A percentile compares a stretch with the other conserved stretches of the same genome.
Evolutionary conservation across 1,140 invertebrate species (phyloP).

Genomic region (Myzus persicae): DNA sequence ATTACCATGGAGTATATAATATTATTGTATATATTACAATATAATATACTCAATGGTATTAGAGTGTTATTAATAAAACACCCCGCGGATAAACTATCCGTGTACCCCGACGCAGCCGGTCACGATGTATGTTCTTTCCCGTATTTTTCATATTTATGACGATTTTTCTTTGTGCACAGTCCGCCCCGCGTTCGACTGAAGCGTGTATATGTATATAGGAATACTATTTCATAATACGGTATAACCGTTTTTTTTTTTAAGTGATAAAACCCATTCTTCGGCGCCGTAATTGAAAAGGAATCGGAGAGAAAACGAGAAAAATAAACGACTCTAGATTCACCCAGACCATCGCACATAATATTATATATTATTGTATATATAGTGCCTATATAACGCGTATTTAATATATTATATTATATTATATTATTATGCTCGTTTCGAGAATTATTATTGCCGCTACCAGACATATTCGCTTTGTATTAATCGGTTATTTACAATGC

Average conservation of each 20-base stretch:
- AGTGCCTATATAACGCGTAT: background rate
- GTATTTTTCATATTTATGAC: slow-evolving; percentile 41
- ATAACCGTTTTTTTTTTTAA: background rate
- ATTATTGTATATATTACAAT: too few species aligned
- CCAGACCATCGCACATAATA: background rate
- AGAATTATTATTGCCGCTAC: slow-evolving; percentile 39
- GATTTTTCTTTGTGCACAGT: background rate
- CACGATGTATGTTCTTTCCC: background rate
- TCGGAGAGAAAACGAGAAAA: background rate
- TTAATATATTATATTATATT: slow-evolving; percentile 5
- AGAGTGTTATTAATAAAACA: background rate
- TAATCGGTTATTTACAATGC: slow-evolving; percentile 58
- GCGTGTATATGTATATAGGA: background rate
- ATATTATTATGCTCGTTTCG: background rate
- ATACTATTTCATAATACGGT: background rate
- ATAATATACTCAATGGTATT: too few species aligned
- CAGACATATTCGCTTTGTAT: slow-evolving; percentile 35
- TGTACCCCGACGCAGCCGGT: background rate
- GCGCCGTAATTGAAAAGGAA: slow-evolving; percentile 51
- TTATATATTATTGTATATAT: background rate
- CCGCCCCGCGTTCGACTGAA: background rate
- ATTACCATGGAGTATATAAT: too few species aligned
- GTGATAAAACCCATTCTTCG: slow-evolving; percentile 41
- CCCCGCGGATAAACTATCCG: background rate
- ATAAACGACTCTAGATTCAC: background rate